These are phyloP conservation scores for Mycalesis mineus DNA, from an alignment of 2,888 invertebrate genomes.

Conservation along the genomic window DNA sequence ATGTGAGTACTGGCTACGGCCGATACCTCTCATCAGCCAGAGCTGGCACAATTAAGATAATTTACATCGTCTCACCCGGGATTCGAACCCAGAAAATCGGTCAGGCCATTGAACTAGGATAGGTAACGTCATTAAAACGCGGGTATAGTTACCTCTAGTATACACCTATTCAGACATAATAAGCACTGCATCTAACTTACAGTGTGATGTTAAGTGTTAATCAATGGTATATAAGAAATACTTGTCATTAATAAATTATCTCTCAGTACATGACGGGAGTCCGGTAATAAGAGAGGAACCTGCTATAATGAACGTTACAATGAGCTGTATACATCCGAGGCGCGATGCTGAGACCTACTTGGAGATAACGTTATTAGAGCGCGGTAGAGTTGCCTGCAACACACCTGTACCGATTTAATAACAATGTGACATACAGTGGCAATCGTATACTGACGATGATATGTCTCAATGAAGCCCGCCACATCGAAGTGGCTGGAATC, in stretches of 20 bases:
- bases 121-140: conserved; percentile 11
- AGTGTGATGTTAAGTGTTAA: too few species aligned
- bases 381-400: neutral
- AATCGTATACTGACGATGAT: too few species aligned
- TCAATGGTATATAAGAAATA: too few species aligned
- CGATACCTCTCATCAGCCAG: too few species aligned
- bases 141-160: neutral
- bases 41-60: too few species aligned
- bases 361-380: conserved; percentile 14
- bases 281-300: conserved; percentile 3
- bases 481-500: neutral
- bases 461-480: too few species aligned
- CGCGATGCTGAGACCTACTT: conserved; percentile 8
- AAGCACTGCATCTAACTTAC: neutral
- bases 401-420: neutral
- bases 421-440: neutral
- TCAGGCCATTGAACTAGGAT: too few species aligned
- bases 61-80: too few species aligned
- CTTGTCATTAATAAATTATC: too few species aligned
- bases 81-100: too few species aligned
- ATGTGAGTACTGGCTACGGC: too few species aligned
- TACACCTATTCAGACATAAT: neutral
- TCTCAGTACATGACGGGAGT: neutral
- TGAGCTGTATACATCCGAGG: conserved; percentile 10
- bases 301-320: conserved; percentile 6